These are phyloP conservation scores for Acanthopleura granulata DNA, from an alignment of 2,888 invertebrate genomes.

Conservation along the genomic window DNA sequence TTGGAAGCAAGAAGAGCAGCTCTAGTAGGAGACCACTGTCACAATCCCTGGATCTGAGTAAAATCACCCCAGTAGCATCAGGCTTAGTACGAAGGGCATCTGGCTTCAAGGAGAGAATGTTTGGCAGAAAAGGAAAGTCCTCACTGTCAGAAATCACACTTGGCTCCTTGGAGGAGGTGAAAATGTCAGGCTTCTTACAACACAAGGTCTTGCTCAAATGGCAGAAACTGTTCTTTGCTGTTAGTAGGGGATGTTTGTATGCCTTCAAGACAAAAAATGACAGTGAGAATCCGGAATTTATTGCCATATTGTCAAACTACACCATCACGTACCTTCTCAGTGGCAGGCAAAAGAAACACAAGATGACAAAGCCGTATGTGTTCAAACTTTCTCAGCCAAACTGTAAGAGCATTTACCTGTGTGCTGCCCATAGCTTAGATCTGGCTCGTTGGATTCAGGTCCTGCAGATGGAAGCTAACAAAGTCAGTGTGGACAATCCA, in stretches of 20 bases:
- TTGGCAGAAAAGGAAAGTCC: conserved; percentile 31
- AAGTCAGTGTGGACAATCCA: conserved; percentile 33
- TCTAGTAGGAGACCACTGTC: not conserved
- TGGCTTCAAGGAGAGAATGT: conserved; percentile 50
- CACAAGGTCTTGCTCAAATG: conserved; percentile 46
- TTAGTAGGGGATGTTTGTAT: conserved; percentile 54
- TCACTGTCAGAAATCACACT: conserved; percentile 32
- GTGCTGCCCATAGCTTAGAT: conserved; percentile 43
- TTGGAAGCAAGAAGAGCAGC: not conserved
- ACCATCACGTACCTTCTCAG: conserved; percentile 41
- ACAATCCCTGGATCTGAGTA: conserved; percentile 38
- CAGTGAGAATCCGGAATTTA: conserved; percentile 44
- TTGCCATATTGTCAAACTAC: conserved; percentile 44
- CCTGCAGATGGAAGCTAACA: conserved; percentile 50
- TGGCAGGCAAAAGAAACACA: conserved; percentile 40
- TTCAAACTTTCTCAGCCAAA: conserved; percentile 53
- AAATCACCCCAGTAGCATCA: conserved; percentile 35
- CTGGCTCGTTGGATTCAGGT: conserved; percentile 52
- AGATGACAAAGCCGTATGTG: conserved; percentile 37
- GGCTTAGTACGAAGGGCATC: conserved; percentile 48
- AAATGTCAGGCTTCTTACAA: conserved; percentile 37
- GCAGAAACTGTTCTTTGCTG: conserved; percentile 51
- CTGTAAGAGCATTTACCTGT: conserved; percentile 47
- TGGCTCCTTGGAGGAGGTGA: conserved; percentile 36
- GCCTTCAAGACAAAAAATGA: conserved; percentile 47